These are phyloP conservation scores for Trichogramma dendrolimi DNA, from an alignment of 2,888 invertebrate species.

Conservation along the genomic window DNA sequence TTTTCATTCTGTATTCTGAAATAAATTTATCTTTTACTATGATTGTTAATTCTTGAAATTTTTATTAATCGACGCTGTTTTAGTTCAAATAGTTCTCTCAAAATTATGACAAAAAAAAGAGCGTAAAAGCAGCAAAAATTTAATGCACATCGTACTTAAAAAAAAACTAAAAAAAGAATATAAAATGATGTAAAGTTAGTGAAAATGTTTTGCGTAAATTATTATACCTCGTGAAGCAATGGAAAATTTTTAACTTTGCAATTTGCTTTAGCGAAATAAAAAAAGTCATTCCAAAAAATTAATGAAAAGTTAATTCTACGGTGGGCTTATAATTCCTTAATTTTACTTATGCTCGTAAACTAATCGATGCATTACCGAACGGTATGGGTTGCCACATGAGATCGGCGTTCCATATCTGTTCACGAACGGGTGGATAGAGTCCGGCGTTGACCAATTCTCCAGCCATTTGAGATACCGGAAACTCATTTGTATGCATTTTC, in stretches of 20 bases:
- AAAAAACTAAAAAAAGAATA: background rate
- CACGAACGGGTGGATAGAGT: slow-evolving; percentile 60
- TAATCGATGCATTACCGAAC: slow-evolving; percentile 26
- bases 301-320: no score
- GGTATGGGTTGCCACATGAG: slow-evolving; percentile 71
- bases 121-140: no score
- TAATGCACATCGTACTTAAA: no score
- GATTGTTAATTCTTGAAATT: background rate
- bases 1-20: slow-evolving; percentile 27
- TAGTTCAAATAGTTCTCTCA: background rate
- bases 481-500: slow-evolving; percentile 62
- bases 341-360: background rate
- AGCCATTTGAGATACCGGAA: slow-evolving; percentile 71
- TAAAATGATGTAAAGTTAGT: background rate
- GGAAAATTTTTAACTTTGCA: no score
- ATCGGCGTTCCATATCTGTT: slow-evolving; percentile 58
- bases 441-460: slow-evolving; percentile 66
- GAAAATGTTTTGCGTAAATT: no score
- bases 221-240: no score
- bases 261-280: no score
- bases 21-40: slow-evolving; percentile 6
- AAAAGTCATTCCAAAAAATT: no score
- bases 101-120: background rate
- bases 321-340: no score
- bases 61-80: background rate